Evolutionary conservation across 92 coral and sea anemone genomes (phyloP), one percentile per base, ranked within the genome.

Genomic region (Montipora capitata): DNA sequence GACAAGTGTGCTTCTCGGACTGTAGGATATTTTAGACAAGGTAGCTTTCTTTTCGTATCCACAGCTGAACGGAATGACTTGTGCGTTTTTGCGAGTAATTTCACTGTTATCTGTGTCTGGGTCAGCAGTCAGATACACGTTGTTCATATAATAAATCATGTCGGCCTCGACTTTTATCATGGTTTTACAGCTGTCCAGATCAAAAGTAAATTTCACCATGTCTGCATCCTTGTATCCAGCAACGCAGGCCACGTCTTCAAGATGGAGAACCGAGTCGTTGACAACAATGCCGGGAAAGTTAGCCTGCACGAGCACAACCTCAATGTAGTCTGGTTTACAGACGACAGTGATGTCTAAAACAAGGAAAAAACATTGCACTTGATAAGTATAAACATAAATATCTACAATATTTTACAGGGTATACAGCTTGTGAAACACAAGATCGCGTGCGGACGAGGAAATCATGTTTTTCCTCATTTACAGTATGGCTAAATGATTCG

Each of bases 1-100:
- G 75, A 95, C 43, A 0, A 16, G 15, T 7, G 94, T 94, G 43
- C 41, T 74, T 43, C 84, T 85, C 2, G 98, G 98, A 68, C 77
- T 74, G 80, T 67, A 95, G 48, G 95, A 87, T 45, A 91, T 75
- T 10, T 90, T 92, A 4, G 95, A 94, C 39, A 95, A 45, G 15
- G 85, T 81, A 1, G 79, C 68, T 35, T 44, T 81, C 65, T 87
- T 95, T 43, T 91, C 90, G 71, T 91, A 95, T 16, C 93, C 92
- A 52, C 98, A 95, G 84, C 91, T 71, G 89, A 95, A 81, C 7
- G 95, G 96, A 80, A 95, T 85, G 15, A 74, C 51, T 1, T 85
- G 90, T 74, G 16, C 43, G 39, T 93, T 92, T 39, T 93, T 89
- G 35, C 98, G 94, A 9, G 95, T 88, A 9, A 95, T 95, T 58